phyloP scores from a whole-genome alignment of 2,888 invertebrate species.

The Orthonychiurus folsomi region DNA sequence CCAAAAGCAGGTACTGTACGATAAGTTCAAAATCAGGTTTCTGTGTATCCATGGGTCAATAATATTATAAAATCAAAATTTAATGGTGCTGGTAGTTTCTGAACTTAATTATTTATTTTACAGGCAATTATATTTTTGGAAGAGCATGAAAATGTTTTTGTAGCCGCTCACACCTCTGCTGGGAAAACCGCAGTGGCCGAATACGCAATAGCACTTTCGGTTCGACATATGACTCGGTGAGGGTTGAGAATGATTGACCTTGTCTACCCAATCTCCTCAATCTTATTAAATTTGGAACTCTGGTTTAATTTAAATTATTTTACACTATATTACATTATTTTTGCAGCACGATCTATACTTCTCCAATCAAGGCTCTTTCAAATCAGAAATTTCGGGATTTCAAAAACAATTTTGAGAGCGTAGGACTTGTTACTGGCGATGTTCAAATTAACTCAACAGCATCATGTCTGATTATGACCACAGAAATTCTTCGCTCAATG shows the following conservation, averaged over 20 bases:
- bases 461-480: conserved; percentile 96
- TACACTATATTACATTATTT: conserved; percentile 11
- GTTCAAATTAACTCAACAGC: conserved; percentile 89
- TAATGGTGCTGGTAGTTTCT: not conserved
- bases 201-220: conserved; percentile 93
- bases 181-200: conserved; percentile 99
- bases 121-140: conserved; percentile 87
- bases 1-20: conserved; percentile 85
- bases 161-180: conserved; percentile 98
- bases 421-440: conserved; percentile 90
- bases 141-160: conserved; percentile 89
- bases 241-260: no score
- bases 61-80: not conserved
- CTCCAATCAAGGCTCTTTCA: conserved; percentile 96
- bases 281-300: no score
- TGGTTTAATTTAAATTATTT: no score
- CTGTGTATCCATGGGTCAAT: not conserved
- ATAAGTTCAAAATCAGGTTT: no score
- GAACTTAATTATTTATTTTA: conserved; percentile 8
- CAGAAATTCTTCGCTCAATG: conserved; percentile 96
- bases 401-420: conserved; percentile 80
- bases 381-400: conserved; percentile 99
- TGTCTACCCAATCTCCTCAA: no score
- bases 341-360: conserved; percentile 82
- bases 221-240: conserved; percentile 78